These are phyloP conservation scores for Asobara japonica DNA, from an alignment of 1,140 invertebrate species.

Conservation along the genomic window DNA sequence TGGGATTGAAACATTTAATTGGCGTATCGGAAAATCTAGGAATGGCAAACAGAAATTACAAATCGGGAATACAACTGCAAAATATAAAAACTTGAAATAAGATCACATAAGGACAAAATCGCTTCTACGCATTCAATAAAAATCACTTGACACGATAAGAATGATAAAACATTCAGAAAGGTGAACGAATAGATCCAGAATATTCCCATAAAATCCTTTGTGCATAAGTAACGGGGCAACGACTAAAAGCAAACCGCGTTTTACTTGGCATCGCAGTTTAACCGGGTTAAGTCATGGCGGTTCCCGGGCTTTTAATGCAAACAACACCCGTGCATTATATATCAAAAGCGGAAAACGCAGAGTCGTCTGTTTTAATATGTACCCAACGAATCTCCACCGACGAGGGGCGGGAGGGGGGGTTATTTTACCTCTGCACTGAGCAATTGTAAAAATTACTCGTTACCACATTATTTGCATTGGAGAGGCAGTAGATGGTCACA, in stretches of 20 bases:
- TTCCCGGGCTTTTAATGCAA: conserved; percentile 66
- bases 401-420: neutral
- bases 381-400: conserved; percentile 47
- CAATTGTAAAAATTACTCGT: neutral
- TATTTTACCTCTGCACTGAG: neutral
- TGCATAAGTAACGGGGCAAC: conserved; percentile 63
- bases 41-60: no score
- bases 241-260: conserved; percentile 65
- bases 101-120: no score
- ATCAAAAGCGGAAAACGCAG: conserved; percentile 63
- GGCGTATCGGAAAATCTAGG: no score
- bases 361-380: conserved; percentile 64
- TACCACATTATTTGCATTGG: neutral
- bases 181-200: conserved; percentile 14
- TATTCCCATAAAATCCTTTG: conserved; percentile 57
- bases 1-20: no score
- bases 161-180: conserved; percentile 3
- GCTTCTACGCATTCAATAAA: no score
- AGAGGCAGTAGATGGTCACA: no score
- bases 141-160: conserved; percentile 4
- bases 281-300: conserved; percentile 64
- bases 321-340: conserved; percentile 66
- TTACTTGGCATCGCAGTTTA: conserved; percentile 67
- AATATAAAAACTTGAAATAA: no score
- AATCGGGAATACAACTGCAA: no score